phyloP scores from a whole-genome alignment of 2,888 invertebrate genomes.

The Rhogogaster chlorosoma region DNA sequence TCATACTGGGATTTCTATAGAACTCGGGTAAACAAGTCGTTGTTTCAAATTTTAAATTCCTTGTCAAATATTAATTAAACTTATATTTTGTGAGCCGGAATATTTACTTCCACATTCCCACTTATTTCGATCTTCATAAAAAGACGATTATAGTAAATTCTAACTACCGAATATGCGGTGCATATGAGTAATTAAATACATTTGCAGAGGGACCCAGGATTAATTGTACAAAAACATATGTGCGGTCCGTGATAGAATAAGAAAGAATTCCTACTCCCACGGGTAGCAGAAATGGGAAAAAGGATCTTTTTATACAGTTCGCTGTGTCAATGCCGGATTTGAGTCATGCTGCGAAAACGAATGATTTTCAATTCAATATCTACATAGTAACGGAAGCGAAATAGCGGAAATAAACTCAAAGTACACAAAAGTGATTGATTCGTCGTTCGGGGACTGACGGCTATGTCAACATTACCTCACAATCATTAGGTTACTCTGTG shows the following conservation, averaged over 20 bases:
- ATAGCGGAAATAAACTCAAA: constrained; percentile 15
- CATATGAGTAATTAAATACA: neutral
- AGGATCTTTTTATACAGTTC: neutral
- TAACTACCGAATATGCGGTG: neutral
- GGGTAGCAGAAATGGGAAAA: neutral
- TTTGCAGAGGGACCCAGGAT: neutral
- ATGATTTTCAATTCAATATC: neutral
- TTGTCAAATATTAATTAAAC: neutral
- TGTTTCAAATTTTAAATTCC: too few relatives aligned
- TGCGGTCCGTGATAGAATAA: neutral
- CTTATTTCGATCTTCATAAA: neutral
- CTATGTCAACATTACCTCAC: constrained; percentile 32
- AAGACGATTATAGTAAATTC: neutral
- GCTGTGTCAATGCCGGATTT: neutral
- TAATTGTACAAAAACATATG: neutral
- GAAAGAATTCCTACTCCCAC: neutral
- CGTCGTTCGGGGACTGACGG: constrained; percentile 3
- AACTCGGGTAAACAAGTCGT: too few relatives aligned
- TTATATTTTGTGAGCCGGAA: neutral
- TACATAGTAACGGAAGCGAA: neutral
- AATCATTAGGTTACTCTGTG: constrained; percentile 40
- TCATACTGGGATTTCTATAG: too few relatives aligned
- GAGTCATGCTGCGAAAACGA: neutral
- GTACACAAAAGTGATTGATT: constrained; percentile 43
- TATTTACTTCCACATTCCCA: neutral